Evolutionary conservation across 2,797 vertebrate species (phyloP).

Genomic region (Nothura maculosa): DNA sequence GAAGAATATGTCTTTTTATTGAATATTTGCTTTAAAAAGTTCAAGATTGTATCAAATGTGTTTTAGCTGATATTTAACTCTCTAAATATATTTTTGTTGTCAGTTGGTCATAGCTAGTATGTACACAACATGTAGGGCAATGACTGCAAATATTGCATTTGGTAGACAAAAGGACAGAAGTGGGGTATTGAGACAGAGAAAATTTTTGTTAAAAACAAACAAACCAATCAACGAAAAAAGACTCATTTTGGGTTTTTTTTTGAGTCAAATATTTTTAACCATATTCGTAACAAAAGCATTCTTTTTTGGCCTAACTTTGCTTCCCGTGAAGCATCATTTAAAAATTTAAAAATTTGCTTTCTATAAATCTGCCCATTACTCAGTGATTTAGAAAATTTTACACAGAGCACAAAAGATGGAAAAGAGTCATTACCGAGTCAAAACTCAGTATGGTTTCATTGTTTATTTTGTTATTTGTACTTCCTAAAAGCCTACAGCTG

Average conservation of each 20-base stretch:
- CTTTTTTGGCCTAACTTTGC: background rate
- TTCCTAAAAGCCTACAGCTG: background rate
- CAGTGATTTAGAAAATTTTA: background rate
- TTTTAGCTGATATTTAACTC: fast-evolving
- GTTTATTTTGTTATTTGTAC: background rate
- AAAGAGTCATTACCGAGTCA: background rate
- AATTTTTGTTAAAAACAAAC: background rate
- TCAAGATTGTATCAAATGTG: background rate
- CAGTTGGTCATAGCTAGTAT: background rate
- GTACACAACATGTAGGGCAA: background rate
- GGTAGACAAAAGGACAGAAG: background rate
- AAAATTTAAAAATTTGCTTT: background rate
- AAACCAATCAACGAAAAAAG: background rate
- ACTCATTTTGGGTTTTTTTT: background rate
- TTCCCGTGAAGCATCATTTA: background rate
- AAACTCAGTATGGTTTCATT: background rate
- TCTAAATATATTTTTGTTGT: background rate
- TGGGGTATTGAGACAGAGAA: background rate
- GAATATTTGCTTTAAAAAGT: background rate
- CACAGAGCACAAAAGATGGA: background rate
- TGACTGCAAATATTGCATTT: background rate
- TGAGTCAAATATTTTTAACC: background rate
- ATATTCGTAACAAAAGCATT: background rate
- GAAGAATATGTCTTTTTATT: background rate
- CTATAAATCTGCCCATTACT: background rate